Percentiles rank a stretch among this genome's conserved stretches.
Conservation (phyloP, 2,888 invertebrate species). For the Oxystoma pomonae region DNA sequence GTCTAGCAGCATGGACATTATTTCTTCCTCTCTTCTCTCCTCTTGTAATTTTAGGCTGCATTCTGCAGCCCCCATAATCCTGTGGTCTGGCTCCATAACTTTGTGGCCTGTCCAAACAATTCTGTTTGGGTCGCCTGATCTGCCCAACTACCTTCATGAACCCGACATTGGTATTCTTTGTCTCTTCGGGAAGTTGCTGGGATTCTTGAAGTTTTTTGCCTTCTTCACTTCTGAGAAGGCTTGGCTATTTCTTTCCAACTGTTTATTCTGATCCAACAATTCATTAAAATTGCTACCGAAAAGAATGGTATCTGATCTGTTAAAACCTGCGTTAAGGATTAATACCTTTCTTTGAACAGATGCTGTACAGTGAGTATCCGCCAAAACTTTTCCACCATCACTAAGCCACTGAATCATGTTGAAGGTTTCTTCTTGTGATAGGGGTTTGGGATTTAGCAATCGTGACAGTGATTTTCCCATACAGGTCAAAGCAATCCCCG, state of each 20-base stretch:
- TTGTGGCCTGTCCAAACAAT: background rate
- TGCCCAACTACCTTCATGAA: background rate
- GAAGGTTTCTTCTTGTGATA: background rate
- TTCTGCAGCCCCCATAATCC: background rate
- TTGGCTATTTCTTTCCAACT: background rate
- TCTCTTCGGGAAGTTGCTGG: background rate
- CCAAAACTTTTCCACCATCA: background rate
- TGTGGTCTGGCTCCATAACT: too few species aligned
- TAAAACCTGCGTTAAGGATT: background rate
- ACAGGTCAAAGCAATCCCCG: background rate
- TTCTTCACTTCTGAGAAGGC: background rate
- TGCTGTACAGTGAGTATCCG: background rate
- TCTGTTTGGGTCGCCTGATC: background rate
- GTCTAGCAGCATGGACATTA: background rate
- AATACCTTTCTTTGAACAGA: background rate
- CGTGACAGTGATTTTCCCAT: background rate
- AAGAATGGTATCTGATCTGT: background rate
- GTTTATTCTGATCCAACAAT: background rate
- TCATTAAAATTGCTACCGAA: background rate
- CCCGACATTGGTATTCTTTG: background rate
- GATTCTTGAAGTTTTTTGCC: background rate
- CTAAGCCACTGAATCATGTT: background rate
- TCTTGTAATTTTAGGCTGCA: background rate
- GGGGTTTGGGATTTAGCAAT: background rate
- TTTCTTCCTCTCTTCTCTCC: background rate